These are phyloP conservation scores for Anisognathus igniventris DNA, from an alignment of 2,797 vertebrate species.

Conservation along the genomic window DNA sequence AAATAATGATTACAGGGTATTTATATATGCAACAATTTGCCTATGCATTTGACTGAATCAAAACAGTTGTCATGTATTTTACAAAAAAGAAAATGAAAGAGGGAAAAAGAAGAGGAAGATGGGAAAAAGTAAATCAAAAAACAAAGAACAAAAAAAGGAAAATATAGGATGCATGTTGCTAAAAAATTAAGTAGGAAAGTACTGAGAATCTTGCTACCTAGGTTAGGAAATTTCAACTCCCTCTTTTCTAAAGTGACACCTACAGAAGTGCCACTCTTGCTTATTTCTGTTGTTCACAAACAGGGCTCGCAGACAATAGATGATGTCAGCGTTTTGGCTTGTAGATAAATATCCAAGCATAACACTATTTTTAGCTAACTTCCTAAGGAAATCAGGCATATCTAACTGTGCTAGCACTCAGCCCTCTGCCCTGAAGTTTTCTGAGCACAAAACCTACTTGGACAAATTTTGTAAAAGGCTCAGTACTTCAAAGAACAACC, in stretches of 20 bases:
- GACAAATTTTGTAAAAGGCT: background rate
- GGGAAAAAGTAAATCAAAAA: background rate
- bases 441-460: background rate
- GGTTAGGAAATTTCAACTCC: background rate
- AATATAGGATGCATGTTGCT: background rate
- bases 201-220: background rate
- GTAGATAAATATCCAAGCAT: background rate
- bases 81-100: rapidly evolving
- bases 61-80: background rate
- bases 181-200: background rate
- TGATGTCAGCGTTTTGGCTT: constrained; percentile 13
- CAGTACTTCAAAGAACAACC: background rate
- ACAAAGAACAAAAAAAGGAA: background rate
- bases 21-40: background rate
- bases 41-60: background rate
- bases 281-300: background rate
- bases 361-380: constrained; percentile 29
- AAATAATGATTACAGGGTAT: background rate
- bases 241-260: background rate
- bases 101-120: rapidly evolving
- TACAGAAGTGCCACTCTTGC: background rate
- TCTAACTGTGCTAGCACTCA: background rate
- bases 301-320: background rate
- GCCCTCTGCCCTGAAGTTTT: background rate
- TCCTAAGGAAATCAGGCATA: constrained; percentile 6